Conservation (phyloP, 2,113 vertebrate genomes). For the Haemorhous mexicanus region DNA sequence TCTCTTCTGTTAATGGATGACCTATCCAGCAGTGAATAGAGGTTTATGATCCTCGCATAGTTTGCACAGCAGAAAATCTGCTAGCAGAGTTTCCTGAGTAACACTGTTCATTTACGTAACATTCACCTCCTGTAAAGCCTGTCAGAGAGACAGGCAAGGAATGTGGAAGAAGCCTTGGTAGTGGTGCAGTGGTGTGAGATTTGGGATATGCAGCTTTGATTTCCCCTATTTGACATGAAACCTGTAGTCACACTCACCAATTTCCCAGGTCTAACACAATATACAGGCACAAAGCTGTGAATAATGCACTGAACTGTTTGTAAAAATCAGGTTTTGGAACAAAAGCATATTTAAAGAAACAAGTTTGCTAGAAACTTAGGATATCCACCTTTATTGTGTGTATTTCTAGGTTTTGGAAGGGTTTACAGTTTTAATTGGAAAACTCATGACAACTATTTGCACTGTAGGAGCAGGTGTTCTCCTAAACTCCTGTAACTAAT, state of each 20-base stretch:
- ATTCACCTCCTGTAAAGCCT: background rate
- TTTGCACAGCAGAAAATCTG: background rate
- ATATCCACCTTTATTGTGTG: background rate
- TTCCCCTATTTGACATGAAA: background rate
- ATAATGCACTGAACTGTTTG: background rate
- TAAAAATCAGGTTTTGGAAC: background rate
- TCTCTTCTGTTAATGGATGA: background rate
- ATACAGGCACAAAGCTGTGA: background rate
- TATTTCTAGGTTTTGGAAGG: background rate
- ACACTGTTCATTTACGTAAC: background rate
- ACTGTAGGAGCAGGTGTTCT: background rate
- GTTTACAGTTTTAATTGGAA: background rate
- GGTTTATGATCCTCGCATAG: background rate
- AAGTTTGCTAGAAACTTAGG: background rate
- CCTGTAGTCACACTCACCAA: background rate
- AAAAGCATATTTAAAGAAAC: background rate
- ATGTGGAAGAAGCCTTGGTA: background rate
- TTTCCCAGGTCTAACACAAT: background rate
- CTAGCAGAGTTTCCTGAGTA: background rate
- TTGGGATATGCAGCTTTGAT: background rate
- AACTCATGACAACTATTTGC: background rate
- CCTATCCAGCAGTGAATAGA: background rate
- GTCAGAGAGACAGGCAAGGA: background rate
- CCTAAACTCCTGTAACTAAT: background rate
- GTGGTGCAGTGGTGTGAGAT: fast-evolving